Conservation (phyloP, 2,888 invertebrate species). For the Agonopterix subpropinquella region DNA sequence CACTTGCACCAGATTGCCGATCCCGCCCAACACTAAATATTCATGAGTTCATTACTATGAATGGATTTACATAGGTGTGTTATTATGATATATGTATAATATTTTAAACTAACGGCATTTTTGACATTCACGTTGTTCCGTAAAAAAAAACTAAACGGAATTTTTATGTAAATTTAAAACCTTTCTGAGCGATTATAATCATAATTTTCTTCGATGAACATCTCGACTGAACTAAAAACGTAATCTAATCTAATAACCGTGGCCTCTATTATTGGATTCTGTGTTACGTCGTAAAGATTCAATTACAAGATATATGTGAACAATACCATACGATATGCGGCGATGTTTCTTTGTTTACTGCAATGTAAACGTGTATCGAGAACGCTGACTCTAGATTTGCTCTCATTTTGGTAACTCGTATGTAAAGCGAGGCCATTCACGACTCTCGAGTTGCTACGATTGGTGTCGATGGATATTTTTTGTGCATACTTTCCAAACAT, state of each 20-base stretch:
- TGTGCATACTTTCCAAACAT: background rate
- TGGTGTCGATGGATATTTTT: background rate
- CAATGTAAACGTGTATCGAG: constrained; percentile 39
- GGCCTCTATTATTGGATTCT: constrained; percentile 15
- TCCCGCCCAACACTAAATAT: constrained; percentile 37
- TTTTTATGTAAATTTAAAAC: background rate
- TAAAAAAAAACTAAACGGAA: background rate
- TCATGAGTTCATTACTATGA: constrained; percentile 38
- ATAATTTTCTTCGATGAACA: background rate
- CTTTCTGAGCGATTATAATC: background rate
- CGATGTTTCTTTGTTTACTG: constrained; percentile 57
- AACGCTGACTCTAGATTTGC: constrained; percentile 27
- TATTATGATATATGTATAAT: constrained; percentile 23
- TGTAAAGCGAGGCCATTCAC: constrained; percentile 19
- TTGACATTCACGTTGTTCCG: constrained; percentile 12
- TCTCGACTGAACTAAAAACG: background rate
- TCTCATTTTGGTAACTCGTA: constrained; percentile 8
- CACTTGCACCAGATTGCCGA: constrained; percentile 25
- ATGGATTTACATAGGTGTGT: constrained; percentile 21
- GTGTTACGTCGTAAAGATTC: constrained; percentile 57
- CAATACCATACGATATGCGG: constrained; percentile 47
- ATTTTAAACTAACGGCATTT: constrained; percentile 23
- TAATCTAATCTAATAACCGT: constrained; percentile 4
- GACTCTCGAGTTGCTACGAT: background rate
- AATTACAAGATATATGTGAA: constrained; percentile 63